Evolutionary conservation across 1,140 invertebrate genomes (phyloP).

Genomic region (Helicoverpa zea): DNA sequence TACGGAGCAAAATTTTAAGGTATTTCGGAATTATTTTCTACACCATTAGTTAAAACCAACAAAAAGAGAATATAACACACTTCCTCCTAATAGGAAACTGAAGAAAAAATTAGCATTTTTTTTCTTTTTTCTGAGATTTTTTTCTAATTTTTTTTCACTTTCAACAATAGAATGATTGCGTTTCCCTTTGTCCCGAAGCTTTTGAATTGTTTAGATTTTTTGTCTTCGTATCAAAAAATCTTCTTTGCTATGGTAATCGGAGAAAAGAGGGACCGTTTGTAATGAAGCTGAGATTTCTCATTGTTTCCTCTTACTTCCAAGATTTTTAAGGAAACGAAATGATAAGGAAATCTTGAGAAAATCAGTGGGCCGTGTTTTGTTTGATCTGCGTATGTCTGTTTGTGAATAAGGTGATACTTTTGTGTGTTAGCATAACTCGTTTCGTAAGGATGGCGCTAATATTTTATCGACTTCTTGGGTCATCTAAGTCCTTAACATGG

Average conservation of each 20-base stretch:
- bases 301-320: constrained; percentile 19
- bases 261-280: constrained; percentile 24
- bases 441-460: no score
- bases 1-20: neutral
- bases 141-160: constrained; percentile 38
- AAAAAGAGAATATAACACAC: neutral
- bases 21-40: neutral
- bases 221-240: constrained; percentile 31
- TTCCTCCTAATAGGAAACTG: constrained; percentile 13
- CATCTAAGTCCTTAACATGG: no score
- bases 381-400: neutral
- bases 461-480: no score
- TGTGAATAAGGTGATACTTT: neutral
- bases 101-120: constrained; percentile 22
- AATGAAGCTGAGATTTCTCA: constrained; percentile 45
- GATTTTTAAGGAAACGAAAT: constrained; percentile 23
- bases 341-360: constrained; percentile 30
- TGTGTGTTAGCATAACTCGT: neutral
- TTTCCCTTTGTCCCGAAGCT: constrained; percentile 27
- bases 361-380: neutral
- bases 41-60: neutral
- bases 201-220: constrained; percentile 49
- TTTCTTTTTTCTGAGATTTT: constrained; percentile 19
- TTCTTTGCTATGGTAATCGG: constrained; percentile 48
- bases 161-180: constrained; percentile 35